These are phyloP conservation scores for Lethenteron camtschaticum DNA, from an alignment of 2,113 vertebrate species.

Conservation along the genomic window DNA sequence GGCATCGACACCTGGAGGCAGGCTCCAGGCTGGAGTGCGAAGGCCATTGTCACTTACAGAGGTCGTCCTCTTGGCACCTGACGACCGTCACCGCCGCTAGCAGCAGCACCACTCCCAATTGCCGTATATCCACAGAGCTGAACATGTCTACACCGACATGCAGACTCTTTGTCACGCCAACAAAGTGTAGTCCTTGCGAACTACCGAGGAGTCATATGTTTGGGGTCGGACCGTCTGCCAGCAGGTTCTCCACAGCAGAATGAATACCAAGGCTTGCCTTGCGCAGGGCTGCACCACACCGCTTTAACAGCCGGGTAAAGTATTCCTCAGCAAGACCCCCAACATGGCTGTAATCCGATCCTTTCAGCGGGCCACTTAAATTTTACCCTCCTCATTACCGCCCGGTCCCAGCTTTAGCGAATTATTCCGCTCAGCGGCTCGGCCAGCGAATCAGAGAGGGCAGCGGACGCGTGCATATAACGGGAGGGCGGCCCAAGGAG, in stretches of 20 bases:
- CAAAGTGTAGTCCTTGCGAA: too few relatives aligned
- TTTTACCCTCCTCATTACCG: not conserved
- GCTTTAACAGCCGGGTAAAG: conserved; percentile 4
- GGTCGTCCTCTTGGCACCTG: not conserved
- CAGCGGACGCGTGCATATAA: too few relatives aligned
- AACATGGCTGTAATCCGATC: conserved; percentile 3
- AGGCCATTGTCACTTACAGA: not conserved
- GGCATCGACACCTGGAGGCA: too few relatives aligned
- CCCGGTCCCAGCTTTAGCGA: not conserved
- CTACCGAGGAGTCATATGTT: too few relatives aligned
- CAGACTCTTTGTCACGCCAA: not conserved
- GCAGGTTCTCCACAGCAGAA: too few relatives aligned
- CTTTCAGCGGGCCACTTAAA: not conserved
- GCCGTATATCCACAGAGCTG: conserved; percentile 3
- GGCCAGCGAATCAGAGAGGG: not conserved
- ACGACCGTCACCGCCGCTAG: conserved; percentile 5
- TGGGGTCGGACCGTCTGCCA: too few relatives aligned
- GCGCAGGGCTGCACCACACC: conserved; percentile 2
- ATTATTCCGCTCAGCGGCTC: not conserved
- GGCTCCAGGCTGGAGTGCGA: too few relatives aligned
- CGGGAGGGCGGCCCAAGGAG: too few relatives aligned
- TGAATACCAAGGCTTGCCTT: not conserved
- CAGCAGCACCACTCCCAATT: conserved; percentile 1
- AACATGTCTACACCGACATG: conserved; percentile 5
- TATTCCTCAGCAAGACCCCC: not conserved